A percentile compares a stretch with the other conserved stretches of the same genome.
Conservation (phyloP, 2,888 invertebrate species). For the Eretmocerus hayati region DNA sequence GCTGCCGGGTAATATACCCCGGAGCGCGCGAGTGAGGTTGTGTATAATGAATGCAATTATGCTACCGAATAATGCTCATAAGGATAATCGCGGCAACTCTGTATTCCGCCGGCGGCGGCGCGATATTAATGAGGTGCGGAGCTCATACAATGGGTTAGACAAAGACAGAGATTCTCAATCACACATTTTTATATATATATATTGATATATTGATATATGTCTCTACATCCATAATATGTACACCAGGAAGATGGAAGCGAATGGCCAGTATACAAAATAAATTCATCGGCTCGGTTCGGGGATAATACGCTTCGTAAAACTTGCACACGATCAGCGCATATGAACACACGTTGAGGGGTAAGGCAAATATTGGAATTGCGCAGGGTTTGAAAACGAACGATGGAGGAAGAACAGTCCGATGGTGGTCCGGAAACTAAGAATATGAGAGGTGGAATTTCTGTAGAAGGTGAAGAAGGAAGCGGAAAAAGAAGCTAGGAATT, state of each 20-base stretch:
- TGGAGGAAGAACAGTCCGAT: not conserved
- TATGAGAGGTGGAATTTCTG: not conserved
- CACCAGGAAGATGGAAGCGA: no score
- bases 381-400: not conserved
- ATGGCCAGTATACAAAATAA: not conserved
- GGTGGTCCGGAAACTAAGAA: no score
- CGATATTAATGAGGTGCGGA: not conserved
- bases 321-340: no score
- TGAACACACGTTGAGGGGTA: not conserved
- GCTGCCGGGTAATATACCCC: no score
- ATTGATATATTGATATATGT: no score
- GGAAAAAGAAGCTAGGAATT: not conserved
- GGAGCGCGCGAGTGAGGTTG: no score
- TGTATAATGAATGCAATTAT: not conserved
- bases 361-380: constrained; percentile 3
- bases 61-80: not conserved
- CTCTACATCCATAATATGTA: no score
- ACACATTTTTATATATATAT: no score
- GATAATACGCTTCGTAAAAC: not conserved
- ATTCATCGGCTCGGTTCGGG: not conserved
- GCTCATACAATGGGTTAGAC: no score
- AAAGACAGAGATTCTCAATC: no score
- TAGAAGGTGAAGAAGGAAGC: not conserved
- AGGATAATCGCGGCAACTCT: not conserved
- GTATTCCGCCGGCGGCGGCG: not conserved